These are phyloP conservation scores for Choristoneura fumiferana DNA, from an alignment of 1,140 invertebrate species.

Conservation along the genomic window DNA sequence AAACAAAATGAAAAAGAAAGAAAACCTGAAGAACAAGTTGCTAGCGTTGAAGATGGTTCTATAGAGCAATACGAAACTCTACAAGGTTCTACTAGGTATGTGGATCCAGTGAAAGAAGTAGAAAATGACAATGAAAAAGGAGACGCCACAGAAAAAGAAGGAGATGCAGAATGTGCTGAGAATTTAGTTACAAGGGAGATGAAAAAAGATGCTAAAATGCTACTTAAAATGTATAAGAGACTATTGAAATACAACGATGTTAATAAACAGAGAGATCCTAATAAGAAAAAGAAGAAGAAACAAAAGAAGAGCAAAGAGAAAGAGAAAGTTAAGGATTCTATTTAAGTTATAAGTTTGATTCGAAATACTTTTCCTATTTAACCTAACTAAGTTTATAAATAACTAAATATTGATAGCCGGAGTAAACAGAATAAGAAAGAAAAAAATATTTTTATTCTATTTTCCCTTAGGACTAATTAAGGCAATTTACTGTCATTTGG, in stretches of 20 bases:
- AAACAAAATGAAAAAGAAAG: slow-evolving; percentile 20
- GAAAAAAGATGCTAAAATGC: slow-evolving; percentile 68
- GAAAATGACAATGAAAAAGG: slow-evolving; percentile 29
- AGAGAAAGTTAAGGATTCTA: slow-evolving; percentile 10
- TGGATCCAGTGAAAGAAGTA: slow-evolving; percentile 53
- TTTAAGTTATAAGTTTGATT: too few relatives aligned
- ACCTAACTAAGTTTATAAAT: too few relatives aligned
- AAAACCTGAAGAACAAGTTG: slow-evolving; percentile 8
- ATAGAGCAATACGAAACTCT: slow-evolving; percentile 72
- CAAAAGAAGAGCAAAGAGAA: slow-evolving; percentile 52
- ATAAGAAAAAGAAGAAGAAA: slow-evolving; percentile 65
- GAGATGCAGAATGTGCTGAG: slow-evolving; percentile 6
- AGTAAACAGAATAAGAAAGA: too few relatives aligned
- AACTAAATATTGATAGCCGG: too few relatives aligned
- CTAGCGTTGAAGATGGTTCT: slow-evolving; percentile 57
- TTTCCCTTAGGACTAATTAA: too few relatives aligned
- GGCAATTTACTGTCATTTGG: too few relatives aligned
- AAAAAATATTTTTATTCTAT: too few relatives aligned
- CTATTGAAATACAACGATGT: slow-evolving; percentile 71
- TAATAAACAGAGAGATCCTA: slow-evolving; percentile 52
- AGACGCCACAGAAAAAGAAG: slow-evolving; percentile 9
- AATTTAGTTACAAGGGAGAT: slow-evolving; percentile 53
- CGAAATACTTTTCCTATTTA: not conserved
- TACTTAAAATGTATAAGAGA: slow-evolving; percentile 75
- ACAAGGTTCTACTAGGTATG: slow-evolving; percentile 64